These are phyloP conservation scores for Drosophila atroscutellata DNA, from an alignment of 2,888 invertebrate species.

Conservation along the genomic window DNA sequence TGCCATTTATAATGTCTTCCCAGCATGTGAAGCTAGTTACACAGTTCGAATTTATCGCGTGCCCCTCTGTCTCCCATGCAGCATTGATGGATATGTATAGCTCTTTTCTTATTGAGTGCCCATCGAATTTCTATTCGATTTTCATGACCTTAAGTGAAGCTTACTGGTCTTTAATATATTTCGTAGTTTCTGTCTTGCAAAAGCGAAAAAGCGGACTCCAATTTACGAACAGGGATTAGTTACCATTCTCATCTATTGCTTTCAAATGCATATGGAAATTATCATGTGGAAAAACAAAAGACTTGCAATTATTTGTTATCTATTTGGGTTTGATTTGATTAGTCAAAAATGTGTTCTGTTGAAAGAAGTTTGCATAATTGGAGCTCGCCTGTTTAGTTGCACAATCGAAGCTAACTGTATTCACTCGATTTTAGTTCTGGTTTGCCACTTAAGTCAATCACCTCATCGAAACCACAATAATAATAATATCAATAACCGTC, in stretches of 20 bases:
- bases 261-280: not conserved
- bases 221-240: not conserved
- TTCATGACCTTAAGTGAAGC: not conserved
- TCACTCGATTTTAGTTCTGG: not conserved
- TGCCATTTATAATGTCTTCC: constrained; percentile 23
- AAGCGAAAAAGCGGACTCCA: not conserved
- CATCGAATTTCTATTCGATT: not conserved
- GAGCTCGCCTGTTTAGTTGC: no score
- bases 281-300: no score
- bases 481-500: constrained; percentile 13
- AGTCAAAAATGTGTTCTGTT: no score
- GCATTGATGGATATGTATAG: not conserved
- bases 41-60: constrained; percentile 1
- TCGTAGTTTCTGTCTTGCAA: not conserved
- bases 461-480: not conserved
- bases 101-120: not conserved
- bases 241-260: not conserved
- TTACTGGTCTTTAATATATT: not conserved
- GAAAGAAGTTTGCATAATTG: no score
- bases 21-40: not conserved
- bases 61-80: not conserved
- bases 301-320: not conserved
- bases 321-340: no score
- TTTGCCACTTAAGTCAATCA: constrained; percentile 4
- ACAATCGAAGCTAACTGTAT: not conserved